Base-by-base conservation (phyloP, 2,888 invertebrate species). In the Trilocha varians region DNA sequence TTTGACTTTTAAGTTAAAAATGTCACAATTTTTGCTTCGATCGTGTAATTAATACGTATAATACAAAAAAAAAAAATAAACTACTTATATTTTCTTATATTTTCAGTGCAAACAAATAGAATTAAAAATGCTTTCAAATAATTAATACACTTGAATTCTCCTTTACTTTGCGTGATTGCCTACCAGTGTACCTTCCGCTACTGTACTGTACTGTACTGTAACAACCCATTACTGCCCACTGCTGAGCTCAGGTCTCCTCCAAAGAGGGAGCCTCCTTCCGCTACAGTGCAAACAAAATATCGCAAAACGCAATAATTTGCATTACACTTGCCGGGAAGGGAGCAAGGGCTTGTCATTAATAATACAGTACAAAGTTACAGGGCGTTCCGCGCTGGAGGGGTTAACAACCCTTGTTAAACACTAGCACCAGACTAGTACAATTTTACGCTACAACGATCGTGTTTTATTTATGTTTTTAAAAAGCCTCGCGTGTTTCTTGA, bases 311-410 rank as follows among this genome's bases (percentile, higher is more conserved):
- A 77, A 73, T 72, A 76, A 82, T 83, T 83, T 80, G 78, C 79
- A 80, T 83, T 72, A 72, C 65, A 76, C 71, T 73, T 65, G 70
- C 64, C 63, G 52, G 51, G 69, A 70, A 77, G 78, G 78, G 70
- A 65, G 70, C 65, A 65, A 73, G 71, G 70, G 74, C 63, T 73
- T 68, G 77, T 80, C 80, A 80, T 84, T 84, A 84, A 82, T 84
- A 84, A 84, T 82, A 80, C 72, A 84, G 72, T 60, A 65, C 61
- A 70, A 77, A 78, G 71, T 74, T 74, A 65, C 65, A 73, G 80
- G 80, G 83, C 76, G 78, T 65, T 62, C 59, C 63, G 68, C 74
- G 76, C 78, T 74, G 56, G 55, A 55, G 68, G 63, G 84, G 83
- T 82, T 80, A 78, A 80, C 69, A 69, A 82, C 83, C 83, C 75